These are phyloP conservation scores for Bubo blakistoni DNA, from an alignment of 2,113 vertebrate species.

Conservation along the genomic window DNA sequence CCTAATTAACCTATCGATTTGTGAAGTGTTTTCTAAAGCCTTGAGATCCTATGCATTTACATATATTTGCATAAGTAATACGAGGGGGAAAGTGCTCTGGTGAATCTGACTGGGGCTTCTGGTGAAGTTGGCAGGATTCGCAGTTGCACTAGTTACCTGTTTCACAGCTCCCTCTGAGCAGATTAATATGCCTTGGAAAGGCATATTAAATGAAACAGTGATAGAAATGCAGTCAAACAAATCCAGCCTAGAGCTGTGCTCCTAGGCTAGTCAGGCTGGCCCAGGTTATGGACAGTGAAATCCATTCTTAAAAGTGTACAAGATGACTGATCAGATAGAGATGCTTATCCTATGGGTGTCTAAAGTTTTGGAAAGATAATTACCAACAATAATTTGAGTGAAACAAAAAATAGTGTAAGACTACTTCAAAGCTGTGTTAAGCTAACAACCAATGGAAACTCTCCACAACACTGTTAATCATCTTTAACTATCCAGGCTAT, in stretches of 20 bases:
- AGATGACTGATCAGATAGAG: neutral
- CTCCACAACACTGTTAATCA: neutral
- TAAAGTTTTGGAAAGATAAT: neutral
- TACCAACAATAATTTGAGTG: neutral
- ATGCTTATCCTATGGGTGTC: neutral
- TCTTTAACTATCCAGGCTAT: neutral
- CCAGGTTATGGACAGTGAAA: neutral
- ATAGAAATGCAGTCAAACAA: neutral
- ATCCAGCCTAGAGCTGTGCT: neutral
- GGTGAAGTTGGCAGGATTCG: neutral
- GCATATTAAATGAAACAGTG: neutral
- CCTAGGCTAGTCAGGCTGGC: neutral
- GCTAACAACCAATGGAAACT: neutral
- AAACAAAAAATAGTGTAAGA: neutral
- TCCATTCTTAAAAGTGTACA: neutral
- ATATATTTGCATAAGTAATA: neutral
- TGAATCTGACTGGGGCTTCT: neutral
- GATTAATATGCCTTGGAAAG: neutral
- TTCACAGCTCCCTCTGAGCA: neutral
- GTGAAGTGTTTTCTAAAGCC: neutral
- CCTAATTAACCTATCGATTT: neutral
- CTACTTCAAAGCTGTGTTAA: neutral
- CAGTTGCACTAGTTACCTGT: neutral
- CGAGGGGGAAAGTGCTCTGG: neutral
- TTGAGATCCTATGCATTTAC: neutral